These are phyloP conservation scores for Montipora foliosa DNA, from an alignment of 64 coral and sea anemone genomes.

Conservation along the genomic window DNA sequence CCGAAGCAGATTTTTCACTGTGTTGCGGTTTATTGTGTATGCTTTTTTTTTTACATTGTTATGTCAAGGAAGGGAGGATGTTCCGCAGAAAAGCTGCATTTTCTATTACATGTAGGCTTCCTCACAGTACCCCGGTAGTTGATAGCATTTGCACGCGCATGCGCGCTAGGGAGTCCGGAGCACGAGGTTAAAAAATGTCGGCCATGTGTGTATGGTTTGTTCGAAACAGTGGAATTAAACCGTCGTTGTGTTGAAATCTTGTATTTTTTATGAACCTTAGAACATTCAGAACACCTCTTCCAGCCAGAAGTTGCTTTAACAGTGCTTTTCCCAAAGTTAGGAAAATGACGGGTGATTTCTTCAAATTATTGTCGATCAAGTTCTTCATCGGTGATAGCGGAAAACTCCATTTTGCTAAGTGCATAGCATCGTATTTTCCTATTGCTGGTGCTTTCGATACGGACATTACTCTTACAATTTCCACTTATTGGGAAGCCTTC, in stretches of 20 bases:
- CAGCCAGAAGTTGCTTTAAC: background rate
- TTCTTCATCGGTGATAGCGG: conserved; percentile 35
- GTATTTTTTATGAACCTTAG: no score
- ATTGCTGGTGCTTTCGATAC: conserved; percentile 42
- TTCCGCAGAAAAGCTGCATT: no score
- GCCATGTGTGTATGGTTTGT: no score
- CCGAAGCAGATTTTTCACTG: background rate
- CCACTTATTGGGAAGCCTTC: conserved; percentile 19
- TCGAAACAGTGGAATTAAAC: no score
- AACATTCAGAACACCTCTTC: no score
- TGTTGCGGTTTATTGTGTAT: background rate
- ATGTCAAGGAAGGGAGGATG: background rate
- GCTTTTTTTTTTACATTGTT: background rate
- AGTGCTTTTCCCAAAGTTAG: no score
- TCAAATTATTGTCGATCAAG: conserved; percentile 22
- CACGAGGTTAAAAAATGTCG: no score
- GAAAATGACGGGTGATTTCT: conserved; percentile 1
- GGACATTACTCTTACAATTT: conserved; percentile 24
- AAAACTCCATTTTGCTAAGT: conserved; percentile 49
- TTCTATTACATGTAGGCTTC: no score
- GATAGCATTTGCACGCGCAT: no score
- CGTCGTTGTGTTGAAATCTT: no score
- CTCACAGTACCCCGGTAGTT: no score
- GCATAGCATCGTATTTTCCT: conserved; percentile 29
- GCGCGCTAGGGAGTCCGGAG: no score